A percentile compares a stretch with the other conserved stretches of the same genome.
Evolutionary conservation across 2,797 vertebrate genomes (phyloP).

Genomic region (Pseudomugil gertrudae): DNA sequence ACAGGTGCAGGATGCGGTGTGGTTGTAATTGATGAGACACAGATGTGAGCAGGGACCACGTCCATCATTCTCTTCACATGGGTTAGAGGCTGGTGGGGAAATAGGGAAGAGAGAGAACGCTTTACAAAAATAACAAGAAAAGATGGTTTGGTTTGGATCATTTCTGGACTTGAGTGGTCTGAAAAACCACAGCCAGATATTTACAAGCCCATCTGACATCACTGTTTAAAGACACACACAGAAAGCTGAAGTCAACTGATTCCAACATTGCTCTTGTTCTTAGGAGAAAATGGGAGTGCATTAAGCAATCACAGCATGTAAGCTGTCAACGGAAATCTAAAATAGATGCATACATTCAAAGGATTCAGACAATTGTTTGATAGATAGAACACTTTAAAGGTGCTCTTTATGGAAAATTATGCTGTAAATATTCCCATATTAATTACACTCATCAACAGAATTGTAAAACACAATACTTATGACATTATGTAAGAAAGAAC

Average conservation of each 20-base stretch:
- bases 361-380: neutral
- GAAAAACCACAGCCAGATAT: conserved; percentile 15
- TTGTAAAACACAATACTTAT: no score
- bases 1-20: conserved; percentile 91
- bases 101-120: neutral
- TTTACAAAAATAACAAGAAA: conserved; percentile 1
- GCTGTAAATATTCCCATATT: neutral
- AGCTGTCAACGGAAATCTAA: conserved; percentile 2
- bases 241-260: conserved; percentile 14
- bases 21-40: conserved; percentile 95
- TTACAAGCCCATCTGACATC: conserved; percentile 6
- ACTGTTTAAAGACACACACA: neutral
- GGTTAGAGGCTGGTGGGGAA: conserved; percentile 87
- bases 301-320: neutral
- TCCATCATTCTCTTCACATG: conserved; percentile 89
- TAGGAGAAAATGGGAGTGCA: neutral
- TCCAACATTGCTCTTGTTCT: neutral
- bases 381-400: neutral
- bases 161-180: conserved; percentile 3
- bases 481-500: no score
- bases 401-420: neutral
- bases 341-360: neutral
- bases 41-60: conserved; percentile 95
- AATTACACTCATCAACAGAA: neutral
- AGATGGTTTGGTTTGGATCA: conserved; percentile 2